Base-by-base conservation (phyloP, 2,113 vertebrate species). In the Amia ocellicauda region DNA sequence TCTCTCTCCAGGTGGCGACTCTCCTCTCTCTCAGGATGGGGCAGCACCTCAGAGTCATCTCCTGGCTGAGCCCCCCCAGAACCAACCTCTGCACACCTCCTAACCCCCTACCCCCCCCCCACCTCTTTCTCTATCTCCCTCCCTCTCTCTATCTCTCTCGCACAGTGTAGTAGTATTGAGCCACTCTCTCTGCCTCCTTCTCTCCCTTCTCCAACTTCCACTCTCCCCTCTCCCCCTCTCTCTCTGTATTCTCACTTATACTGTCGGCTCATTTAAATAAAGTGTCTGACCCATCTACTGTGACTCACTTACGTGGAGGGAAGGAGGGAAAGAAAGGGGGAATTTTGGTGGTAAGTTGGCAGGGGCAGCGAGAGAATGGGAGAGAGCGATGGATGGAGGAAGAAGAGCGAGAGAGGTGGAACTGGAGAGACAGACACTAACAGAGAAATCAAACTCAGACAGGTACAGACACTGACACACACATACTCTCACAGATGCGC, bases 51-150 rank as follows among this genome's bases (percentile, higher is more conserved):
- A 61, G 61, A 86, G 71, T 50, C 74, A 76, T 52, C 76, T 83
- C n/a, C 81, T 76, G 9, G 84, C 82, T 14, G 87, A 90, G 47
- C 86, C 87, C 4, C 89, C 86, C 68, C 87, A 89, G 74, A 90
- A 90, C 66, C 80, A 87, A 54, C 87, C 86, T 5, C 11, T 64
- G 36, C 83, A 88, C 76, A 81, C 78, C 40, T 83, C 60, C 11
- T 76, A 72, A 74, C 40, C 41, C 5, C 52, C 7, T 20, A 4
- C 7, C 54, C 7, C 31, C 31, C 7, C 28, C 7, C 10, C 22
- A 2, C 50, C 31, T 27, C 43, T 5, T 27, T 20, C 10, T 24
- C 2, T 9, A 14, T 4, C 36, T 36, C 45, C 23, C 10, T 28
- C 31, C 45, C 66, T 66, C 43, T 63, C 20, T 24, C 54, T 70